Conservation (phyloP, 2,113 vertebrate species). For the Bos indicus region DNA sequence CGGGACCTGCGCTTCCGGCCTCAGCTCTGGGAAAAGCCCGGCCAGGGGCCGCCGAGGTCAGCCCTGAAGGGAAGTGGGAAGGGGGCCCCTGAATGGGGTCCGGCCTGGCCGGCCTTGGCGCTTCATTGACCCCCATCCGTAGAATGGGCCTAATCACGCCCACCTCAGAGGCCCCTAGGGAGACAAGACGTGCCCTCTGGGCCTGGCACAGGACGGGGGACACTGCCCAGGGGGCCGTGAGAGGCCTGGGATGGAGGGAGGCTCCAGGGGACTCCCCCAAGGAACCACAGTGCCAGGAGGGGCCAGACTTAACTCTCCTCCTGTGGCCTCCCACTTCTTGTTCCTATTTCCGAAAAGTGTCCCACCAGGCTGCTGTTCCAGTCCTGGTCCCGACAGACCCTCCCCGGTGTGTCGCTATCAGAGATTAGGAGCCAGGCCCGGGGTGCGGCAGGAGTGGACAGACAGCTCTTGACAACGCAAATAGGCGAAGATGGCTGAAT, state of each 20-base stretch:
- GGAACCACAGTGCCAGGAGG: neutral
- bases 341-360: neutral
- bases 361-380: neutral
- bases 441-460: neutral
- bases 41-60: constrained; percentile 36
- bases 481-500: neutral
- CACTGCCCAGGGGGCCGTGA: rapidly evolving
- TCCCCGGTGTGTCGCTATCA: neutral
- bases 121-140: neutral
- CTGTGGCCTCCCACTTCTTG: neutral
- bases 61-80: neutral
- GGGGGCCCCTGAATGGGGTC: neutral
- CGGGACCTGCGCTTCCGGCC: constrained; percentile 38
- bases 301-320: neutral
- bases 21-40: constrained; percentile 43
- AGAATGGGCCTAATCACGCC: neutral
- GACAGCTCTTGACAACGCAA: neutral
- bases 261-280: neutral
- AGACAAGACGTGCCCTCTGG: rapidly evolving
- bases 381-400: neutral
- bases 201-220: neutral
- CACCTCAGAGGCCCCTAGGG: neutral
- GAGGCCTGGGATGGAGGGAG: neutral
- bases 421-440: neutral
- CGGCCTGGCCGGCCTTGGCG: rapidly evolving